Percentiles rank a stretch among this genome's conserved stretches.
Conservation (phyloP, 2,797 vertebrate species). For the Lepus oiostolus region DNA sequence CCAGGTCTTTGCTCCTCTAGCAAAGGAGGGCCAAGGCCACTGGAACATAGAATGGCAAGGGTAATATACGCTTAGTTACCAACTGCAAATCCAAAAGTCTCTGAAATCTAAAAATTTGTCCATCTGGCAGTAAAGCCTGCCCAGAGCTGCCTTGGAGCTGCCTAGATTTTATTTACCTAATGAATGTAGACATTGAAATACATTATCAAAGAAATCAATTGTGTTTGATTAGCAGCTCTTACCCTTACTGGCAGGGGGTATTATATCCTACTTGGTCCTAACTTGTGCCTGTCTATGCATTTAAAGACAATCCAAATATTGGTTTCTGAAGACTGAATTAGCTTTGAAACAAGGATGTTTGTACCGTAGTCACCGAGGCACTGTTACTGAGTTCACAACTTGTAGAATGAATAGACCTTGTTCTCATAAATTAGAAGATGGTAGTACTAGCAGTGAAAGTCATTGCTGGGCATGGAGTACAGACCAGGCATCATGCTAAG, state of each 20-base stretch:
- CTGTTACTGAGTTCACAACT: neutral
- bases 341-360: neutral
- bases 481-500: neutral
- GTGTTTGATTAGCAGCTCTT: neutral
- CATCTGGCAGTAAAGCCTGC: neutral
- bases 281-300: neutral
- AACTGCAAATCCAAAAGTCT: neutral
- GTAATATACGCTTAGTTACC: neutral
- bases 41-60: neutral
- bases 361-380: neutral
- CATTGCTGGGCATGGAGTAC: neutral
- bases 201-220: neutral
- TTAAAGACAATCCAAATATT: slow-evolving; percentile 10
- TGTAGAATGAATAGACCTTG: neutral
- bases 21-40: neutral
- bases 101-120: neutral
- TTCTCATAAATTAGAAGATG: slow-evolving; percentile 21
- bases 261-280: neutral
- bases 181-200: neutral
- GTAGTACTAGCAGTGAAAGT: neutral
- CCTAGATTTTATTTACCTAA: slow-evolving; percentile 3
- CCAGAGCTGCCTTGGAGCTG: neutral
- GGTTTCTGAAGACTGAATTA: neutral
- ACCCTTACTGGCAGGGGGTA: no score
- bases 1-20: neutral